These are phyloP conservation scores for Dipodomys merriami DNA, from an alignment of 2,113 vertebrate species.

Conservation along the genomic window DNA sequence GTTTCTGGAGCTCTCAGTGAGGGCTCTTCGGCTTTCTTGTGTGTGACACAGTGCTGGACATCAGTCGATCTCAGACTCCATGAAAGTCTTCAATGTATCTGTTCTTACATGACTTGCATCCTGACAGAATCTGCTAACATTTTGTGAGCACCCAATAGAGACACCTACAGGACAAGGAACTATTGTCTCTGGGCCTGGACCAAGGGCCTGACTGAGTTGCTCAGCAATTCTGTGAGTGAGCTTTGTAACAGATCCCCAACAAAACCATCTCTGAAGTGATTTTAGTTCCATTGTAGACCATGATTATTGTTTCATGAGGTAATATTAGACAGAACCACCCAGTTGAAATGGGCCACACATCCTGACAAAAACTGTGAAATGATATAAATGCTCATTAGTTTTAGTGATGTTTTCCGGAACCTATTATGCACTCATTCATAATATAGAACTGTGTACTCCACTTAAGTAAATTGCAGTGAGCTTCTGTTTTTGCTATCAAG, in stretches of 20 bases:
- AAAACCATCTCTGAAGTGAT: background rate
- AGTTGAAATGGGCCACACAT: background rate
- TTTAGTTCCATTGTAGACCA: background rate
- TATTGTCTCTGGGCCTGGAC: background rate
- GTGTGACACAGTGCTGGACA: background rate
- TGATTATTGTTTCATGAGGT: background rate
- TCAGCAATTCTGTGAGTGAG: background rate
- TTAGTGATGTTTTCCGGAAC: background rate
- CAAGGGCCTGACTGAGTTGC: background rate
- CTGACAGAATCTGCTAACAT: background rate
- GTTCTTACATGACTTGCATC: background rate
- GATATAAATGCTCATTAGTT: background rate
- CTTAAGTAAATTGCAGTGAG: background rate
- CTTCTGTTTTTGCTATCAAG: slow-evolving; percentile 21
- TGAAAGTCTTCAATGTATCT: background rate
- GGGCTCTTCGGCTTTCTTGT: background rate
- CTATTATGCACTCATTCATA: background rate
- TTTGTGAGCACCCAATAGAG: background rate
- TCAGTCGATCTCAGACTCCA: background rate
- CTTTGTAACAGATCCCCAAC: background rate
- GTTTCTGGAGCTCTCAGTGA: background rate
- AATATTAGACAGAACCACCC: background rate
- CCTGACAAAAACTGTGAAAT: background rate
- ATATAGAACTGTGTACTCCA: background rate
- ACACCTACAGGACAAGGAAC: background rate